Base-by-base conservation (phyloP, 64 coral and sea anemone genomes). In the Anthopleura sola region DNA sequence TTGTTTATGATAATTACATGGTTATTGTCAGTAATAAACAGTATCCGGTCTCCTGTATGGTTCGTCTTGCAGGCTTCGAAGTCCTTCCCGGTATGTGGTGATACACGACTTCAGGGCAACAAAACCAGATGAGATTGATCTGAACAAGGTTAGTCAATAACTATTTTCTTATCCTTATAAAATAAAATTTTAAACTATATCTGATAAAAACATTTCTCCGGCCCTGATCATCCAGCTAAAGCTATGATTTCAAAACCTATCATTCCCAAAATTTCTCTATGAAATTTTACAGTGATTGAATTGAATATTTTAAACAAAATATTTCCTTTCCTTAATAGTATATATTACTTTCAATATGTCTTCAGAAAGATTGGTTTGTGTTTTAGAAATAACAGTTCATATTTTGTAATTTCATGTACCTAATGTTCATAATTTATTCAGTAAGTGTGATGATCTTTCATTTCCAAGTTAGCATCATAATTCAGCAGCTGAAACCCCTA, bases 91-190 rank as follows among this genome's bases (percentile, higher is more conserved):
- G 34, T 90, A 84, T 90, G 36, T 90, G 49, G 88, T 83, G 44
- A 53, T 90, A 19, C 83, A 83, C 36, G 88, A 90, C 32, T 90
- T 90, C 55, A 71, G 26, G 49, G 81, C 88, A 39, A 83, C 82
- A 36, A 90, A 90, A 84, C 50, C 39, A 6, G 88, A 90, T 83
- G 88, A 90, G 82, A 33, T 90, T 33, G 88, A 48, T 54, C 32
- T 90, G 10, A 16, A 40, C 11, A 90, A 90, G 88, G 88, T 90
- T 55, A 89, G 39, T n/a, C 23, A 16, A 75, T 21, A 29, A 64
- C 20, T 11, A 26, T 68, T 23, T 46, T 29, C 29, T 39, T 21
- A 19, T 58, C 20, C 2, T 58, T 6, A 19, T 58, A 58, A 2
- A n/a, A 62, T 24, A 24, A 62, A 62, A n/a, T 2, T 5, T 26